A percentile compares a stretch with the other conserved stretches of the same genome.
Conservation (phyloP, 1,140 invertebrate species). For the Leptestheria dahalacensis region DNA sequence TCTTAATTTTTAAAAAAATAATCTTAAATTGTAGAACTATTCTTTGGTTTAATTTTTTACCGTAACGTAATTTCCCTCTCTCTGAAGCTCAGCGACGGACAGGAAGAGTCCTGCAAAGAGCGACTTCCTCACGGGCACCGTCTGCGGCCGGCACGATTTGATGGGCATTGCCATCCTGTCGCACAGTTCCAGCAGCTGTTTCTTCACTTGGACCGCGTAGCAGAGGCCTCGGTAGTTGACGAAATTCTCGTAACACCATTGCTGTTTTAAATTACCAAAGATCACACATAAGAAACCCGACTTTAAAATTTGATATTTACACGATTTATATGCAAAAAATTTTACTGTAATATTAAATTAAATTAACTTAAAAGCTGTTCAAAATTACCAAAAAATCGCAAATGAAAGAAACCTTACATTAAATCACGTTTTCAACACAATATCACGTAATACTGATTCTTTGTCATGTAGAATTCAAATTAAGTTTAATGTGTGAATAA, state of each 20-base stretch:
- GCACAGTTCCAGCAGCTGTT: constrained; percentile 67
- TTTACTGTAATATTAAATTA: no score
- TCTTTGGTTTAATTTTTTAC: constrained; percentile 36
- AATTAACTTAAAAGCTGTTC: no score
- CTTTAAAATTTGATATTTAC: no score
- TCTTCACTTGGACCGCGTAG: constrained; percentile 62
- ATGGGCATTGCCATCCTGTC: constrained; percentile 45
- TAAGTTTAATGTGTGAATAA: no score
- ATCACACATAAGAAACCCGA: no score
- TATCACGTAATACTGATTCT: no score
- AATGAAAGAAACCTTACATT: constrained; percentile 2
- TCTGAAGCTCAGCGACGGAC: constrained; percentile 74
- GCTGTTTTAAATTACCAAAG: constrained; percentile 27
- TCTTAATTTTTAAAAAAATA: no score
- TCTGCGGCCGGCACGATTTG: constrained; percentile 55
- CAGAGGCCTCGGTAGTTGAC: constrained; percentile 70
- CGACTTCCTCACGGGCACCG: constrained; percentile 57
- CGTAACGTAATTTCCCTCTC: constrained; percentile 51
- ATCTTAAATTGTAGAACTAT: no score
- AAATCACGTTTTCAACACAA: constrained; percentile 13
- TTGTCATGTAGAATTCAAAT: no score
- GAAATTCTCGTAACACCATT: constrained; percentile 84
- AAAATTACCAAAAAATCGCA: neutral
- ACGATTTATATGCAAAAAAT: no score
- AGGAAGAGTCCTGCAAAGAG: constrained; percentile 67